phyloP scores from a whole-genome alignment of 2,797 vertebrate species.

The Poecilia velifera region DNA sequence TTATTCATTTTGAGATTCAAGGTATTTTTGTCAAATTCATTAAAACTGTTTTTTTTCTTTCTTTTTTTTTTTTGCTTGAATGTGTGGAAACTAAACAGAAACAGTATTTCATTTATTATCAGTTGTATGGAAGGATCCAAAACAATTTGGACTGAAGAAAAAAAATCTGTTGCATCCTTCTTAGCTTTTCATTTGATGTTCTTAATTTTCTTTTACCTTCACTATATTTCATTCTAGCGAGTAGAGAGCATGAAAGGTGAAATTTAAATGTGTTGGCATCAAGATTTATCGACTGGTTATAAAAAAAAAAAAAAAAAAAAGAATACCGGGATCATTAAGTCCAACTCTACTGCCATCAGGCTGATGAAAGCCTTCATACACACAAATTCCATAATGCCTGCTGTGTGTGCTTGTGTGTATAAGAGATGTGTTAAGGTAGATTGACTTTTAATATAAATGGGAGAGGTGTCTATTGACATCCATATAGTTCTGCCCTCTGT shows the following conservation, averaged over 20 bases:
- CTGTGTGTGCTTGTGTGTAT: conserved; percentile 44
- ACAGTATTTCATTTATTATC: too few species aligned
- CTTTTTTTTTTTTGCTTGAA: not conserved
- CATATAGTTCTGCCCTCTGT: conserved; percentile 68
- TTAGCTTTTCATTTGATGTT: conserved; percentile 8
- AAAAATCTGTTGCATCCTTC: not conserved
- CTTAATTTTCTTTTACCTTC: conserved; percentile 18
- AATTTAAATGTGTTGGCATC: conserved; percentile 70
- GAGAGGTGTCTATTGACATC: conserved; percentile 73
- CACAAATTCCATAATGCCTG: conserved; percentile 64
- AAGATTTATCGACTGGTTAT: conserved; percentile 81
- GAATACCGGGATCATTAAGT: conserved; percentile 83
- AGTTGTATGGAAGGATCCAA: not conserved
- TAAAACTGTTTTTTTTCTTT: not conserved
- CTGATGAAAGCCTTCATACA: conserved; percentile 82
- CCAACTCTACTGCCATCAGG: conserved; percentile 77
- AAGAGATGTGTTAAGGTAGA: conserved; percentile 77
- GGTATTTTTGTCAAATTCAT: not conserved
- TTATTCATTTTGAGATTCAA: not conserved
- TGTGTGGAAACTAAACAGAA: not conserved
- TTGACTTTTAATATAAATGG: conserved; percentile 78
- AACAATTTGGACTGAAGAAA: not conserved
- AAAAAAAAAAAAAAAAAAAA: conserved; percentile 71
- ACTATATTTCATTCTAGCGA: conserved; percentile 46
- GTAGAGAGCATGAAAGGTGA: conserved; percentile 72